Evolutionary conservation across 2,888 invertebrate genomes (phyloP), one percentile per base, ranked within the genome.

Genomic region (Troides helena): DNA sequence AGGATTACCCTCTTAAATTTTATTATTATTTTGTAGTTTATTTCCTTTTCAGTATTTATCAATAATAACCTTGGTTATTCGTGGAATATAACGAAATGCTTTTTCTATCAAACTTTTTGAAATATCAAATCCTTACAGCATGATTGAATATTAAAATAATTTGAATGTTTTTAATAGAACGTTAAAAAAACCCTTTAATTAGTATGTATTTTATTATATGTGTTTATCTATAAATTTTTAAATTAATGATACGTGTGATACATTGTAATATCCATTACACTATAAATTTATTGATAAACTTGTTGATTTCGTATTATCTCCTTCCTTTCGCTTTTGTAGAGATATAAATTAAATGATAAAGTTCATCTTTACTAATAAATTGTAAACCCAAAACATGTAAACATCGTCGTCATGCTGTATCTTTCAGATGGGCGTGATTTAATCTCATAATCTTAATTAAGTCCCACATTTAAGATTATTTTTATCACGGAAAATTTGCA

Each of bases 401-500:
- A 76, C 74, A 77, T 72, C 74, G 72, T 74, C 73, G 73, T 71
- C 72, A 72, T 80, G 80, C 43, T 17, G 62, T 78, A 81, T 79
- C 74, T 74, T 76, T 57, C 57, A 65, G 65, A 46, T 76, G 74
- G 74, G 75, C 72, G 79, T 81, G 81, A 70, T 67, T 83, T 83
- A 82, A 85, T 82, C 85, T 76, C 78, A 79, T 86, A 86, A 88
- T 88, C 89, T 85, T 81, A 82, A 86, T 87, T 84, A 87, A 88
- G 81, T 82, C 75, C 77, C 64, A 80, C 76, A 74, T 80, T 75
- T 72, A 73, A 87, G 89, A 89, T 89, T 85, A 89, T 85, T 90
- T 89, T 90, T 90, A 90, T 91, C 90, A 86, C 78, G 85, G 86
- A 87, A 90, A 90, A 88, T 90, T 90, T 88, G 90, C 90, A 89